Percentiles rank a stretch among this genome's conserved stretches.
These are phyloP conservation scores for Sus scrofa DNA, from an alignment of 2,113 vertebrate genomes.

Conservation along the genomic window T2T-Sscrofa CM000830.6:17105001-17105500, in stretches of 20 bases:
- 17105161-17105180: not conserved
- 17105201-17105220: not conserved
- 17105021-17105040: constrained; percentile 16
- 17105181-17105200: not conserved
- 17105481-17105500: constrained; percentile 76
- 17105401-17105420: constrained; percentile 73
- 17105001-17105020: constrained; percentile 35
- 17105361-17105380: constrained; percentile 49
- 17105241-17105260: constrained; percentile 43
- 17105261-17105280: constrained; percentile 15
- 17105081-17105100: constrained; percentile 9
- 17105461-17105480: constrained; percentile 59
- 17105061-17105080: constrained; percentile 1
- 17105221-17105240: constrained; percentile 21
- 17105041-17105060: not conserved
- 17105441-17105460: constrained; percentile 35
- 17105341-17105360: constrained; percentile 47
- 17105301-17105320: constrained; percentile 21
- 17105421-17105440: constrained; percentile 46
- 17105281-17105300: constrained; percentile 57
- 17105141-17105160: not conserved
- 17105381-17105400: constrained; percentile 69
- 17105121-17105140: not conserved
- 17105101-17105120: not conserved
- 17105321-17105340: constrained; percentile 44